Evolutionary conservation across 2,797 vertebrate genomes (phyloP).

Genomic region (Huso huso): DNA sequence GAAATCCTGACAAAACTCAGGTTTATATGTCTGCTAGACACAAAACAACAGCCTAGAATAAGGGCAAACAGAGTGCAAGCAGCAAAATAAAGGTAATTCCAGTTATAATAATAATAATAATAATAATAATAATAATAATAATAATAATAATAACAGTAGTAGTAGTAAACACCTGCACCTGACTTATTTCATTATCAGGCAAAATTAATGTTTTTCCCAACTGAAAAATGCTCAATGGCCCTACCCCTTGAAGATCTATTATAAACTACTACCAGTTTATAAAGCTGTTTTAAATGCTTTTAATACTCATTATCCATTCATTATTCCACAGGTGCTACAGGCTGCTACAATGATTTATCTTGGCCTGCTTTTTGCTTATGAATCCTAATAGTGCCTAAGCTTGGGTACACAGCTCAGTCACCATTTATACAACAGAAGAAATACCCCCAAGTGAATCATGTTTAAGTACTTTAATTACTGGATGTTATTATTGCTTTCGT

Average conservation of each 20-base stretch:
- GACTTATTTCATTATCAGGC: too few relatives aligned
- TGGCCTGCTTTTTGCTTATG: neutral
- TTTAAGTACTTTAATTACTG: neutral
- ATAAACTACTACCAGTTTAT: neutral
- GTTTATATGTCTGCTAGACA: conserved; percentile 7
- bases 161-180: too few relatives aligned
- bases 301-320: conserved; percentile 5
- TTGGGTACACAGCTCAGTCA: neutral
- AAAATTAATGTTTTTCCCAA: too few relatives aligned
- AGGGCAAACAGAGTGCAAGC: too few relatives aligned
- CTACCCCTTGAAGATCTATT: neutral
- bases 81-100: too few relatives aligned
- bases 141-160: too few relatives aligned
- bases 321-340: neutral
- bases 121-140: too few relatives aligned
- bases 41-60: too few relatives aligned
- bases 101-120: too few relatives aligned
- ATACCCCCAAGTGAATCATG: too few relatives aligned
- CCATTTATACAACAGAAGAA: neutral
- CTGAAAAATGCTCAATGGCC: neutral
- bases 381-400: neutral
- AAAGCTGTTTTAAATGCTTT: neutral
- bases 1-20: conserved; percentile 29
- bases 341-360: too few relatives aligned
- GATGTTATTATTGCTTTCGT: neutral